Evolutionary conservation across 2,797 vertebrate species (phyloP).

Genomic region (Hyperoplus lanceolatus): DNA sequence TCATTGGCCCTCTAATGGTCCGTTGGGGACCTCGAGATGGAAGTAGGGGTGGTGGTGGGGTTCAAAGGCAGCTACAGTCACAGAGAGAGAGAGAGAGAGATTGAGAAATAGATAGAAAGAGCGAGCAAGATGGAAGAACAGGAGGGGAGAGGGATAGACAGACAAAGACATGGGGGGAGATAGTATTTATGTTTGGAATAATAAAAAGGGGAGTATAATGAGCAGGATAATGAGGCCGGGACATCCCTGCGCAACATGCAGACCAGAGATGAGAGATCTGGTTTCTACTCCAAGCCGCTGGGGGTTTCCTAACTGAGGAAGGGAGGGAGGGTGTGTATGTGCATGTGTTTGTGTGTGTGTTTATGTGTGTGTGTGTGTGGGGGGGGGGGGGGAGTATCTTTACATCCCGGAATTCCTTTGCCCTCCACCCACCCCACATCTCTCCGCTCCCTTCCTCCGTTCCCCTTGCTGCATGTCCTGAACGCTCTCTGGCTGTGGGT

Average conservation of each 20-base stretch:
- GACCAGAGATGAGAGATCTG: conserved; percentile 74
- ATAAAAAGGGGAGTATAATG: conserved; percentile 61
- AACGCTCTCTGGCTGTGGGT: conserved; percentile 17
- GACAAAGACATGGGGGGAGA: conserved; percentile 61
- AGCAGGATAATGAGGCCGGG: conserved; percentile 73
- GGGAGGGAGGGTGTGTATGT: conserved; percentile 1
- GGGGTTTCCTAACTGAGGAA: conserved; percentile 77
- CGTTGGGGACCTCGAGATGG: conserved; percentile 45
- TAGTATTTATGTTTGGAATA: conserved; percentile 63
- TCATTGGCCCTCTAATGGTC: conserved; percentile 70
- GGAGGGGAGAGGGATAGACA: conserved; percentile 28
- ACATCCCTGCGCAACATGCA: conserved; percentile 75
- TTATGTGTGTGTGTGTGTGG: background rate
- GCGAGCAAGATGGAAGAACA: conserved; percentile 13
- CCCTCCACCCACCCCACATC: conserved; percentile 38
- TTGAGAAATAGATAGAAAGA: conserved; percentile 10
- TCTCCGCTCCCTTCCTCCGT: conserved; percentile 21
- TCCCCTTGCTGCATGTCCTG: conserved; percentile 25
- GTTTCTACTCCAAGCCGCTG: conserved; percentile 73
- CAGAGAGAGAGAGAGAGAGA: conserved; percentile 32
- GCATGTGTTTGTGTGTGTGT: too few relatives aligned
- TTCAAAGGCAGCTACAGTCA: conserved; percentile 18
- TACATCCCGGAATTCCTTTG: conserved; percentile 58
- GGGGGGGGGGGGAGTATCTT: conserved; percentile 34
- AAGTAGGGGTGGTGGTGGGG: background rate